Evolutionary conservation across 2,888 invertebrate species (phyloP).

Genomic region (Eupithecia tripunctaria): DNA sequence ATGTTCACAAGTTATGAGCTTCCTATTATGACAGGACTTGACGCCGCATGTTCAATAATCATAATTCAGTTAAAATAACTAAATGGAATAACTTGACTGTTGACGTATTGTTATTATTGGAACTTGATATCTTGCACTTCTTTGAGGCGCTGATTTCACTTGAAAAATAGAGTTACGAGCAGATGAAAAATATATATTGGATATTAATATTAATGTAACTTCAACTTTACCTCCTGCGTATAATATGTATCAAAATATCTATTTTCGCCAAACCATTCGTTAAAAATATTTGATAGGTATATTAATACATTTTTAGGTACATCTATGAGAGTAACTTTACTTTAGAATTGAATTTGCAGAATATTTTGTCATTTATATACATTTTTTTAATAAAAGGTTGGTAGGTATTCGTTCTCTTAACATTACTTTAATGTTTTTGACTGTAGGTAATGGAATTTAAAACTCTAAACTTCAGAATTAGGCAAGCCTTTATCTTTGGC

Average conservation of each 20-base stretch:
- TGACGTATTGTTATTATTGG: conserved; percentile 22
- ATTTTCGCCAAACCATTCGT: neutral
- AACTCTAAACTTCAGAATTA: conserved; percentile 22
- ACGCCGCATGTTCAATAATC: conserved; percentile 23
- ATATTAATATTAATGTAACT: neutral
- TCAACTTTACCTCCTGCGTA: neutral
- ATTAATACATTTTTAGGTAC: neutral
- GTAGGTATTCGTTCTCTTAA: neutral
- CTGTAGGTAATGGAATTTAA: conserved; percentile 22
- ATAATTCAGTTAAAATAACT: conserved; percentile 24
- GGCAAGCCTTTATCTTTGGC: conserved; percentile 28
- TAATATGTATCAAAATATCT: no score
- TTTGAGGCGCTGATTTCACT: neutral
- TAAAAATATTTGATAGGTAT: neutral
- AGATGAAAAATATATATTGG: neutral
- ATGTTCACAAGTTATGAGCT: conserved; percentile 6
- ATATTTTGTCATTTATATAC: neutral
- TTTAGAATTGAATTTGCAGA: neutral
- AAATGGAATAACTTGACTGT: conserved; percentile 17
- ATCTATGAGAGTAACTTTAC: neutral
- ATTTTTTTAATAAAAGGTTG: neutral
- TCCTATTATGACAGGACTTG: conserved; percentile 15
- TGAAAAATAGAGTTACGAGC: neutral
- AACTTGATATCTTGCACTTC: conserved; percentile 20
- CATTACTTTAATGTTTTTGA: conserved; percentile 1